A percentile compares a stretch with the other conserved stretches of the same genome.
These are phyloP conservation scores for Apis florea DNA, from an alignment of 1,140 invertebrate species.

Conservation along the genomic window DNA sequence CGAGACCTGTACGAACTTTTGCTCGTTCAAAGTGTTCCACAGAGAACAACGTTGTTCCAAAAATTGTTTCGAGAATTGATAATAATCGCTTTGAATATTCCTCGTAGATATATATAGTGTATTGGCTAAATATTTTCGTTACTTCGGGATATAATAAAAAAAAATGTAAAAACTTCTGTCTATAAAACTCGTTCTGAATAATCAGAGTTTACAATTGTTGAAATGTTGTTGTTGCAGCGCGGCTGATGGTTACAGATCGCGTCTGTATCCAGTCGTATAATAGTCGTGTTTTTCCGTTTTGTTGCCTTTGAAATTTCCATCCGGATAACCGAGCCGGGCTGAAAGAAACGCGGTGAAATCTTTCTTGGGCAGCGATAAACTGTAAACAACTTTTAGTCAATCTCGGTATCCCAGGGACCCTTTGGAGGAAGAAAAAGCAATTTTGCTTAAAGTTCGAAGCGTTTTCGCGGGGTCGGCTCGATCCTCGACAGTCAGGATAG, in stretches of 20 bases:
- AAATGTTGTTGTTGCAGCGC: no score
- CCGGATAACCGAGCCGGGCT: not conserved
- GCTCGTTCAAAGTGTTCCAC: not conserved
- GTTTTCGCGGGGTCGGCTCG: constrained; percentile 32
- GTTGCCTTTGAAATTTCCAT: constrained; percentile 15
- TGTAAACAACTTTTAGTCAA: constrained; percentile 50
- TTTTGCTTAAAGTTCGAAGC: constrained; percentile 49
- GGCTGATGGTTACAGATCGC: not conserved
- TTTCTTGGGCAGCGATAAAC: constrained; percentile 40
- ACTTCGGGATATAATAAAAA: no score
- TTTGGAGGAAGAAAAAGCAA: constrained; percentile 40
- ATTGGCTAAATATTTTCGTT: not conserved
- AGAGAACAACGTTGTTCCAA: not conserved
- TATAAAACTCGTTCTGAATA: no score
- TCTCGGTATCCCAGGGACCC: constrained; percentile 24
- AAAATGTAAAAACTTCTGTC: no score
- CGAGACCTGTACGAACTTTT: constrained; percentile 5
- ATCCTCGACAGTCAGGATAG: not conserved
- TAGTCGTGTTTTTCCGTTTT: not conserved
- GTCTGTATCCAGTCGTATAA: not conserved
- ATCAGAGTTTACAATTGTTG: no score
- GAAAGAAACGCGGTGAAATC: not conserved
- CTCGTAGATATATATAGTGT: not conserved
- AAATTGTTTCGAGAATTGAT: not conserved
- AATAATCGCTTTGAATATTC: not conserved